Evolutionary conservation across 92 coral and sea anemone species (phyloP).

Genomic region (Zoanthus sociatus): DNA sequence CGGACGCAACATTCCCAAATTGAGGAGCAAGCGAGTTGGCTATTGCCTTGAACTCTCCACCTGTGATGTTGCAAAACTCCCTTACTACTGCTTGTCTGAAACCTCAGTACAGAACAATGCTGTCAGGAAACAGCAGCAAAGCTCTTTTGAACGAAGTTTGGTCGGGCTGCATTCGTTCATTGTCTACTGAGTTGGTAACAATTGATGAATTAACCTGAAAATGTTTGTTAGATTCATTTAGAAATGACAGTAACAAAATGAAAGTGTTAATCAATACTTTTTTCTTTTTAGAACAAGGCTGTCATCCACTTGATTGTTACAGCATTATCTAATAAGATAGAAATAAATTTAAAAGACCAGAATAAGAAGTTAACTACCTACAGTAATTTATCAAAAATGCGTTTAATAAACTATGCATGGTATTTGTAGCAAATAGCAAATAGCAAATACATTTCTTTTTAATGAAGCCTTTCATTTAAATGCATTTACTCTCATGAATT

Average conservation of each 20-base stretch:
- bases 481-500: too few species aligned
- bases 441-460: too few species aligned
- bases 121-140: constrained; percentile 36
- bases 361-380: background rate
- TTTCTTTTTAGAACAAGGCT: background rate
- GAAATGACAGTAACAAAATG: background rate
- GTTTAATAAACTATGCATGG: background rate
- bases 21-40: background rate
- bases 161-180: constrained; percentile 1
- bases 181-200: background rate
- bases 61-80: constrained; percentile 14
- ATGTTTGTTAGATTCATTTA: background rate
- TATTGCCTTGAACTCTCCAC: background rate
- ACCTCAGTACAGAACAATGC: constrained; percentile 38
- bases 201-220: background rate
- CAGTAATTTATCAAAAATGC: background rate
- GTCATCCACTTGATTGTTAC: background rate
- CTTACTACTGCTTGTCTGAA: constrained; percentile 38
- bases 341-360: background rate
- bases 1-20: background rate
- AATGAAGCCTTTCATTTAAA: too few species aligned
- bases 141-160: constrained; percentile 6
- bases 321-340: background rate
- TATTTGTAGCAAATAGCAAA: background rate
- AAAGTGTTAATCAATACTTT: too few species aligned